phyloP scores from a whole-genome alignment of 2,113 vertebrate genomes.

The Tretioscincus oriximinensis region DNA sequence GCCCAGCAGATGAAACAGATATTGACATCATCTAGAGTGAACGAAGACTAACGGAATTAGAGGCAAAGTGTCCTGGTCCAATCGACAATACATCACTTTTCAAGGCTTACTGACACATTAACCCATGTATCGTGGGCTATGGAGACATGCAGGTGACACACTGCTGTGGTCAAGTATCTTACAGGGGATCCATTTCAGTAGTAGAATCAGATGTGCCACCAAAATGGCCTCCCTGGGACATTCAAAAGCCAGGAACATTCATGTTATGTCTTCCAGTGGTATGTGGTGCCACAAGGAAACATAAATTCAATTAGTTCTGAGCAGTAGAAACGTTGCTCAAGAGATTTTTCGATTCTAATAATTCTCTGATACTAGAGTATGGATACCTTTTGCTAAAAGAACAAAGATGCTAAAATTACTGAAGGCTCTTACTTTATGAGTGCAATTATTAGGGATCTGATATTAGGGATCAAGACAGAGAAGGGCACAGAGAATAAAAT shows the following conservation, averaged over 20 bases:
- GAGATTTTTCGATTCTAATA: background rate
- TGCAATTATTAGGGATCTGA: background rate
- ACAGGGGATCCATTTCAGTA: background rate
- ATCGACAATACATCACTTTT: too few relatives aligned
- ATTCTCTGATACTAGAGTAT: background rate
- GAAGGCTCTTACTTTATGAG: background rate
- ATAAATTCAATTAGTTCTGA: too few relatives aligned
- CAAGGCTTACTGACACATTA: too few relatives aligned
- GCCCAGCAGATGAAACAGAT: background rate
- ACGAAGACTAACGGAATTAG: background rate
- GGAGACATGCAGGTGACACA: background rate
- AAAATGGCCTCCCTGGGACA: background rate
- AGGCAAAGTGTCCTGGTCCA: too few relatives aligned
- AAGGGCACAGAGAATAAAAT: background rate
- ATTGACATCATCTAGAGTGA: background rate
- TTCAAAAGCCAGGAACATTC: too few relatives aligned
- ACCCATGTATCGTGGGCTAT: background rate
- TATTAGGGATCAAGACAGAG: background rate
- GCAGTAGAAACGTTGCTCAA: background rate
- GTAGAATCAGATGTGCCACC: background rate
- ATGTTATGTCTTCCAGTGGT: too few relatives aligned
- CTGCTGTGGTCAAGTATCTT: background rate
- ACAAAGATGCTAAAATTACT: constrained; percentile 1
- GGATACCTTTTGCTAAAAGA: background rate
- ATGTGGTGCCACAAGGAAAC: too few relatives aligned